Evolutionary conservation across 2,888 invertebrate species (phyloP), one percentile per base, ranked within the genome.

Genomic region (Parthenolecanium corni): DNA sequence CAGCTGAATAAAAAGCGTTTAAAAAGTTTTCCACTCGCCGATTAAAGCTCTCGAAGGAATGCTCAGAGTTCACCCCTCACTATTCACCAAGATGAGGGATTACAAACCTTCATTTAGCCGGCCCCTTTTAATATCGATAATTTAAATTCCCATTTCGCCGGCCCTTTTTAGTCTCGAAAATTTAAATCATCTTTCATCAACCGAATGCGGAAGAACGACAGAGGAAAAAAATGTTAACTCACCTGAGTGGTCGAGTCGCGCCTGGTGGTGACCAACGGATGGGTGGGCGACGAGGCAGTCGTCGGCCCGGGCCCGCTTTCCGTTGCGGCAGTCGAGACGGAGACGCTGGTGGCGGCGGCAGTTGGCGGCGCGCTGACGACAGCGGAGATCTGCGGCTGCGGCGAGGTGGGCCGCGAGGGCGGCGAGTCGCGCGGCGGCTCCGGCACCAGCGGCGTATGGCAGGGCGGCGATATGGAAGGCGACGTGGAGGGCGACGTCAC

Each of bases 221-320:
- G 36, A 20, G 12, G 20, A 1, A 14, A 25, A n/a, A 36, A 20
- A 49, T 5, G 20, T 14, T 25, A 6, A 46, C 54, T 83, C 70
- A 89, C 89, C 75, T 90, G 89, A 0, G 89, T 89, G 2, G 89
- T 89, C 0, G 89, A 89, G 71, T 90, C 89, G 64, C 89, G 78
- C 24, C 89, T 77, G 0, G 79, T 79, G 2, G 76, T 67, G 14
- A 79, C 68, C 36, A 78, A 67, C 4, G 80, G 79, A 4, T 69
- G 68, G 20, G 67, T 61, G 21, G 53, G 21, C 9, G 66, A 53
- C 2, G 62, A 54, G 11, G 64, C 66, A 42, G 24, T 67, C 65
- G 24, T 63, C 24, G 51, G 64, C 9, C 54, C 65, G 3, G 24
- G 58, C 46, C 24, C 24, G 25, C 23, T 47, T 36, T 25, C 42